Evolutionary conservation across 2,888 invertebrate genomes (phyloP), one percentile per base, ranked within the genome.

Genomic region (Piscicola geometra): DNA sequence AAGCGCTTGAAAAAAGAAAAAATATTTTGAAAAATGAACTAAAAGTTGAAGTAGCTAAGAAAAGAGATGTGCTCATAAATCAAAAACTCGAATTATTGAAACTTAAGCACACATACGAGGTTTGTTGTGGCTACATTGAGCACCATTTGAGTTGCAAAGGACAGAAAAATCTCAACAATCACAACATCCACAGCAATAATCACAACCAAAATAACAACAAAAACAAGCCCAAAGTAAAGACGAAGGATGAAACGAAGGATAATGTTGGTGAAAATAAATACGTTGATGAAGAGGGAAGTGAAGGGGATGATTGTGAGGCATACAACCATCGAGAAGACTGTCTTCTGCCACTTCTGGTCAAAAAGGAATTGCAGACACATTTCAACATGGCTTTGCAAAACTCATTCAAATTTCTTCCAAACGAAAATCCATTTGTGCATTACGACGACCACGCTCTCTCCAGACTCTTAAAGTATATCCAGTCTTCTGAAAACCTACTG

Each of bases 351-450:
- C 32, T 87, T 28, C 82, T 88, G 71, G 85, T 87, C 52, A 86
- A 85, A 80, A 87, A 87, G 77, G 87, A 88, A 81, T 84, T 87
- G 82, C 82, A 84, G 1, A 86, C 86, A 71, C 84, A 86, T 75
- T 81, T 87, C 60, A 82, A 84, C 74, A 85, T 86, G 77, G 83
- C 86, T 50, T 66, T 66, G n/a, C 25, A 25, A 33, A 78, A 80
- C 35, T 79, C 80, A 15, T 76, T 83, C 2, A 82, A 83, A 75
- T 82, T 81, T 71, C 80, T 81, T 70, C 84, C 85, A 1, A 84
- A 85, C 74, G 85, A 85, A 78, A 86, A 85, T 79, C 82, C 83
- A 47, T 83, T 81, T 79, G 78, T 85, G 1, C 78, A 80, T 5
- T 86, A 85, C 78, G 82, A 84, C 78, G 83, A 83, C 33, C 81